Conservation (phyloP, 2,888 invertebrate species). For the Drosophila mayaguana region DNA sequence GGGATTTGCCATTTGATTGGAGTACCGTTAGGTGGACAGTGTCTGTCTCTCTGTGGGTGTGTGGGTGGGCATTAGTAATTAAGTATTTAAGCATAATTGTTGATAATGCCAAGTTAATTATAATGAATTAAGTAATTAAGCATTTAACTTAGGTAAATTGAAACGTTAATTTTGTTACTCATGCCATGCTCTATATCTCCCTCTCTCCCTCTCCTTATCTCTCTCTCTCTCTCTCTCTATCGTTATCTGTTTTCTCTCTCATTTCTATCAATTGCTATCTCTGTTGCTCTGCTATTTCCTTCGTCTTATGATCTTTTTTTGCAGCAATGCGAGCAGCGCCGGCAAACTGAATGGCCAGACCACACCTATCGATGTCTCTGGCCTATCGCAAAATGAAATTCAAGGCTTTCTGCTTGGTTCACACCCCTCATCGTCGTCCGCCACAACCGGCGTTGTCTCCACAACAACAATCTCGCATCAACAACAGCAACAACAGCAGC, state of each 20-base stretch:
- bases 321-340: slow-evolving; percentile 83
- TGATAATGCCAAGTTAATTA: not conserved
- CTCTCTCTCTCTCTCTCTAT: not conserved
- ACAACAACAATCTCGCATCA: slow-evolving; percentile 82
- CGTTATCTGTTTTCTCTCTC: not conserved
- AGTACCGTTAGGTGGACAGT: slow-evolving; percentile 25
- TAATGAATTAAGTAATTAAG: slow-evolving; percentile 16
- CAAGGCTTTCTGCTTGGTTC: slow-evolving; percentile 86
- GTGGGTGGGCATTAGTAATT: slow-evolving; percentile 29
- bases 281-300: slow-evolving; percentile 16
- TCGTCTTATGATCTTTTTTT: slow-evolving; percentile 35
- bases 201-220: slow-evolving; percentile 12
- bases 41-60: not conserved
- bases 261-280: slow-evolving; percentile 15
- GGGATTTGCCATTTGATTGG: slow-evolving; percentile 8
- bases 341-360: slow-evolving; percentile 85
- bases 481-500: slow-evolving; percentile 72
- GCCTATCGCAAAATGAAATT: slow-evolving; percentile 86
- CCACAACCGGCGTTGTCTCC: slow-evolving; percentile 82
- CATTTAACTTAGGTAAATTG: slow-evolving; percentile 1
- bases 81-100: slow-evolving; percentile 9
- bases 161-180: slow-evolving; percentile 30
- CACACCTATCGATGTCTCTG: slow-evolving; percentile 86
- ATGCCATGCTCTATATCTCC: slow-evolving; percentile 35
- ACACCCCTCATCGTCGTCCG: slow-evolving; percentile 84